phyloP scores from a whole-genome alignment of 2,113 vertebrate genomes.

The Mormyrus iriodes region DNA sequence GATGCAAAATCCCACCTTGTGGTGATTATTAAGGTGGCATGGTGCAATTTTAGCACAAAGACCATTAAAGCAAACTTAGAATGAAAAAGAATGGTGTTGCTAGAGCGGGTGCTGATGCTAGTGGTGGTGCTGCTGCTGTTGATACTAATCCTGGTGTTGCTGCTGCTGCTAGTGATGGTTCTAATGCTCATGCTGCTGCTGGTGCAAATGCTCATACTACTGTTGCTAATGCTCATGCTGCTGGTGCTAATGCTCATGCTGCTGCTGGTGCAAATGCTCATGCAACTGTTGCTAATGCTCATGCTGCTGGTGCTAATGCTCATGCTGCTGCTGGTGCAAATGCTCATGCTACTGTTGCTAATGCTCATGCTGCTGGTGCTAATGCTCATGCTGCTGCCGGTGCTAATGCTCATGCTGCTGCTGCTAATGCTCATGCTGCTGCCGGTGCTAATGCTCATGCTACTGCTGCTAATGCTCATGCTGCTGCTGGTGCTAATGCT shows the following conservation, averaged over 20 bases:
- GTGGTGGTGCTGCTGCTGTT: neutral
- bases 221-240: neutral
- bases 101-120: neutral
- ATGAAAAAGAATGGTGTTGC: neutral
- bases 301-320: neutral
- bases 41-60: conserved; percentile 34
- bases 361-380: too few relatives aligned
- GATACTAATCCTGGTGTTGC: neutral
- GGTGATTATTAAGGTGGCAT: conserved; percentile 36
- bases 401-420: neutral
- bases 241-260: neutral
- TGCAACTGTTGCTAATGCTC: too few relatives aligned
- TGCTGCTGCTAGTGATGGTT: neutral
- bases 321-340: too few relatives aligned
- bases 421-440: neutral
- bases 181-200: neutral
- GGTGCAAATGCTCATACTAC: too few relatives aligned
- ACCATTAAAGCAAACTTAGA: conserved; percentile 2
- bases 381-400: too few relatives aligned
- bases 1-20: conserved; percentile 32
- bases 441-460: neutral
- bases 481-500: neutral
- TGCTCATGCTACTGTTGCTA: neutral
- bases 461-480: too few relatives aligned
- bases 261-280: too few relatives aligned